Conservation (phyloP, 2,797 vertebrate species). For the Prunella strophiata region DNA sequence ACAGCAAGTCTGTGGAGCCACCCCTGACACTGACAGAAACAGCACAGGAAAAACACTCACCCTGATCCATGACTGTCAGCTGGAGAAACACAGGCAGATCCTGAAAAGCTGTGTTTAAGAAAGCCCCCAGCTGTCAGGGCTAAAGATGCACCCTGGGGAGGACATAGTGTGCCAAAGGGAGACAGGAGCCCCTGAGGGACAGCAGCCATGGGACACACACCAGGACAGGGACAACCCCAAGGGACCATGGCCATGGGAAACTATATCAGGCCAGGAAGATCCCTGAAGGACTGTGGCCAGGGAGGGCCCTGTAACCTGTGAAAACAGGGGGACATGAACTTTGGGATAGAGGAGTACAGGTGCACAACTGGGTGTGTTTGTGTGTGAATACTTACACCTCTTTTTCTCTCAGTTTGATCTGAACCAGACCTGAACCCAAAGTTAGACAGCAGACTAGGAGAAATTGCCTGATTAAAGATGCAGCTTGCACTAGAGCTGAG, state of each 20-base stretch:
- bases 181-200: neutral
- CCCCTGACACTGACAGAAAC: fast-evolving
- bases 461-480: neutral
- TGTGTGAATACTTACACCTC: fast-evolving
- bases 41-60: neutral
- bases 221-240: neutral
- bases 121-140: neutral
- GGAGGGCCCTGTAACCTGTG: neutral
- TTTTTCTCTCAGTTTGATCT: neutral
- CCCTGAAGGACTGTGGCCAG: too few relatives aligned
- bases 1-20: neutral
- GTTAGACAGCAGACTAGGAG: neutral
- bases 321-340: neutral
- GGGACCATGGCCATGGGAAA: neutral
- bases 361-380: too few relatives aligned
- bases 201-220: too few relatives aligned
- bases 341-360: fast-evolving
- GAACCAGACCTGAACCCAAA: neutral
- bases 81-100: neutral
- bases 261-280: fast-evolving
- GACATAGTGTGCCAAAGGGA: neutral
- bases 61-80: neutral
- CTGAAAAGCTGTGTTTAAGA: neutral
- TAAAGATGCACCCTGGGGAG: neutral
- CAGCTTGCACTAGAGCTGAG: neutral